Conservation (phyloP, 2,888 invertebrate genomes). For the Leptopilina myrica region DNA sequence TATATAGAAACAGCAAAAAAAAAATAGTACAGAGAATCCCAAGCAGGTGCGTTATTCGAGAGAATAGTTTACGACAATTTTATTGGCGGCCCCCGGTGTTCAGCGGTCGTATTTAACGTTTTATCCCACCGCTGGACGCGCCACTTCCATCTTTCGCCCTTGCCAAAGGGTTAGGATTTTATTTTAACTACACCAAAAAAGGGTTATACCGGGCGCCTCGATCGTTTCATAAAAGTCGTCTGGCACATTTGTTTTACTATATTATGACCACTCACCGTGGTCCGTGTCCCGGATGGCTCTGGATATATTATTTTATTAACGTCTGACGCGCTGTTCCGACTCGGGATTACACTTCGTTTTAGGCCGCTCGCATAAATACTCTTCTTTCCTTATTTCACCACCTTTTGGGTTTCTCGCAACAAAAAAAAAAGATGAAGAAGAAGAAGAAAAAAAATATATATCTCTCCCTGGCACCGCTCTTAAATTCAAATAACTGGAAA, state of each 20-base stretch:
- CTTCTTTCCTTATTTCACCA: constrained; percentile 39
- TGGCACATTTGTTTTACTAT: constrained; percentile 75
- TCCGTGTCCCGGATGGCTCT: constrained; percentile 57
- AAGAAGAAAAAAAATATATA: neutral
- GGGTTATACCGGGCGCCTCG: constrained; percentile 58
- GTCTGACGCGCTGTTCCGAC: constrained; percentile 58
- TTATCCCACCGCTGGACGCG: constrained; percentile 66
- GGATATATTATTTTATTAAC: constrained; percentile 69
- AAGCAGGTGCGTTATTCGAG: constrained; percentile 72
- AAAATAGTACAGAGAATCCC: constrained; percentile 43
- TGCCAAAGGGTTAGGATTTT: constrained; percentile 70
- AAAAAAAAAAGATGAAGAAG: neutral
- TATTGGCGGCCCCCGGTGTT: constrained; percentile 75
- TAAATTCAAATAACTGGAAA: constrained; percentile 20
- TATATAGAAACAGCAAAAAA: neutral
- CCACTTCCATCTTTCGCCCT: constrained; percentile 50
- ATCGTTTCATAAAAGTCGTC: constrained; percentile 76
- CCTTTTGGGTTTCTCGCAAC: neutral
- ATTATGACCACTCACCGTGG: constrained; percentile 70
- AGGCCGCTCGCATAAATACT: constrained; percentile 35
- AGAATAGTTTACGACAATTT: constrained; percentile 74
- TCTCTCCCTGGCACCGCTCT: constrained; percentile 22
- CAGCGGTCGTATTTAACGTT: constrained; percentile 75
- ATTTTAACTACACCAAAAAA: constrained; percentile 61
- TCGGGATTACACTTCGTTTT: constrained; percentile 51